phyloP scores from a whole-genome alignment of 2,113 vertebrate genomes.

The Hyaena hyaena region DNA sequence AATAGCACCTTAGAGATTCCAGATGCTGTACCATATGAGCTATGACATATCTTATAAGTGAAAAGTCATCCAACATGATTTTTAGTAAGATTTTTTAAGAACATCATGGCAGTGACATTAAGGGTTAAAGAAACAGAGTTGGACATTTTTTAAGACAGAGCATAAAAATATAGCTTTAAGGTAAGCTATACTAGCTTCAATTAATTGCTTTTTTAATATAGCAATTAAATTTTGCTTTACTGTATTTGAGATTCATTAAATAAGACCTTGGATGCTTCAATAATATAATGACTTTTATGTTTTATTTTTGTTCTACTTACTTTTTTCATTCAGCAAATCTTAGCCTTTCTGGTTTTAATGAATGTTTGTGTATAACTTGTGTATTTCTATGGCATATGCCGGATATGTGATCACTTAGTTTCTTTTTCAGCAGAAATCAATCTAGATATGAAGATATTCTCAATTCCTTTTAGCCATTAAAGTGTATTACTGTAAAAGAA shows the following conservation, averaged over 20 bases:
- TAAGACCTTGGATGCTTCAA: slow-evolving; percentile 22
- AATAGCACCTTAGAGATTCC: slow-evolving; percentile 20
- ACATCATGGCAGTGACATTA: background rate
- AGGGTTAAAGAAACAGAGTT: slow-evolving; percentile 27
- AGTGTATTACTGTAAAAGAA: slow-evolving; percentile 24
- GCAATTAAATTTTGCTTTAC: background rate
- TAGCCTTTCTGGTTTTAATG: slow-evolving; percentile 27
- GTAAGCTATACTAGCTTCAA: slow-evolving; percentile 33
- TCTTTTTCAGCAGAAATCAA: slow-evolving; percentile 10
- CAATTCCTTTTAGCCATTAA: slow-evolving; percentile 18
- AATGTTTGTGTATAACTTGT: background rate
- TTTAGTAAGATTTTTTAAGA: slow-evolving; percentile 24
- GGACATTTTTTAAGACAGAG: slow-evolving; percentile 32
- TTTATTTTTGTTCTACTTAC: background rate
- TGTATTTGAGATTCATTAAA: background rate
- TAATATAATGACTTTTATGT: slow-evolving; percentile 14
- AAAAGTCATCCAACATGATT: slow-evolving; percentile 20
- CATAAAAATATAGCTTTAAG: slow-evolving; percentile 28
- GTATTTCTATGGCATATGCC: background rate
- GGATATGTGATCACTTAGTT: slow-evolving; percentile 21
- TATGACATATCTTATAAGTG: slow-evolving; percentile 7
- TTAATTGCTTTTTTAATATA: background rate
- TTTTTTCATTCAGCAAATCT: slow-evolving; percentile 39
- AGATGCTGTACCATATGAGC: background rate
- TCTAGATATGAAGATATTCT: slow-evolving; percentile 7